Conservation (phyloP, 2,113 vertebrate species). For the Mionectes macconnelli region DNA sequence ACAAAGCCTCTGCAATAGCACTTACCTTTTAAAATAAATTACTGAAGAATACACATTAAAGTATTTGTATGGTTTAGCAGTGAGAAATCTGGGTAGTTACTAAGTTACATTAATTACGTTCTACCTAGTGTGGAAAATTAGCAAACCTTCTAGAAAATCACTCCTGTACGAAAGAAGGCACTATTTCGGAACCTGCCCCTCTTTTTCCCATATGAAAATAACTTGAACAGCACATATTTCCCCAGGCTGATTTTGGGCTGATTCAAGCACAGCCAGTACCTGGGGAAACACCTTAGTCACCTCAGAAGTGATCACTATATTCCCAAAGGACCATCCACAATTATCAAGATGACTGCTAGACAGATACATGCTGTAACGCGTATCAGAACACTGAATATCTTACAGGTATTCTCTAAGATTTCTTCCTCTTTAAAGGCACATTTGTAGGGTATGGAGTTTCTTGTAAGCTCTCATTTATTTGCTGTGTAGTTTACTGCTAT, state of each 20-base stretch:
- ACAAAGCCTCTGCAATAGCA: not conserved
- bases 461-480: not conserved
- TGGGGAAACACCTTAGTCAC: not conserved
- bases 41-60: not conserved
- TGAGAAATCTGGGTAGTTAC: not conserved
- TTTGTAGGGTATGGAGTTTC: not conserved
- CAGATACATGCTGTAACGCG: not conserved
- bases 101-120: not conserved
- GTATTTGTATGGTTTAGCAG: not conserved
- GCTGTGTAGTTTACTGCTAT: not conserved
- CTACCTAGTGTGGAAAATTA: not conserved
- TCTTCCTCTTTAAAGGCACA: not conserved
- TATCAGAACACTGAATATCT: not conserved
- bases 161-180: not conserved
- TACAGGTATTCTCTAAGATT: not conserved
- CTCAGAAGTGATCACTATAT: not conserved
- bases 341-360: not conserved
- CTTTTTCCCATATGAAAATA: not conserved
- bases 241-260: not conserved
- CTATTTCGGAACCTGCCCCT: not conserved
- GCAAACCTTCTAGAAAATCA: not conserved
- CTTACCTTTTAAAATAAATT: not conserved
- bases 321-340: not conserved
- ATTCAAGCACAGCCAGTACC: not conserved
- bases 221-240: fast-evolving